Evolutionary conservation across 2,888 invertebrate species (phyloP), one percentile per base, ranked within the genome.

Genomic region (Ophion slaviceki): DNA sequence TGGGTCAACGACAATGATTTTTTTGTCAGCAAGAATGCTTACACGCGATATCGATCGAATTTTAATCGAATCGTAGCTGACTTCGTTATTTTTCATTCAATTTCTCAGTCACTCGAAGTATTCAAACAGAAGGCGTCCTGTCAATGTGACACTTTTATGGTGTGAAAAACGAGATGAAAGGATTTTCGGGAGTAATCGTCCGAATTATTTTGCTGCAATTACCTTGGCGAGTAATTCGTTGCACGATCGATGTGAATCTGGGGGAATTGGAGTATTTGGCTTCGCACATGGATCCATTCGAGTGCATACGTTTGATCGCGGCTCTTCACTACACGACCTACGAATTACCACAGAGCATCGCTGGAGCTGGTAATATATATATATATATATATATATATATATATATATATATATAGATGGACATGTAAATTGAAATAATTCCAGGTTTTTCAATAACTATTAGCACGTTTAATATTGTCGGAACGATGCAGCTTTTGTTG

Each of bases 271-370:
- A 95, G 88, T 96, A 96, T 89, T 89, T 96, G 80, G 95, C 96
- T 36, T 94, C 95, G 80, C 95, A 95, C 90, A 92, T 96, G 87
- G 94, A 95, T 74, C 90, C 91, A 11, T 93, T 94, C 88, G 96
- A 96, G 92, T 96, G 96, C 89, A 94, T 95, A 70, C 93, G 93
- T 88, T 94, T 96, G 2, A 94, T 95, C 17, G 95, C 95, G 20
- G 95, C 95, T 14, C 94, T 96, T 78, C 95, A 96, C 92, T 96
- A 95, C 88, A 93, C 94, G 79, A 91, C 92, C 6, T 95, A 94
- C 86, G 94, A 95, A 61, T 88, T 94, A 80, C 95, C 95, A 0
- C 92, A 93, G 81, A 93, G 91, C 67, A 87, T 95, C 72, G 94
- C 94, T 47, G 92, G 92, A 86, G 95, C 95, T 85, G 95, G 95